phyloP scores from a whole-genome alignment of 23 tunicate genomes.

The Clavelina lepadiformis region DNA sequence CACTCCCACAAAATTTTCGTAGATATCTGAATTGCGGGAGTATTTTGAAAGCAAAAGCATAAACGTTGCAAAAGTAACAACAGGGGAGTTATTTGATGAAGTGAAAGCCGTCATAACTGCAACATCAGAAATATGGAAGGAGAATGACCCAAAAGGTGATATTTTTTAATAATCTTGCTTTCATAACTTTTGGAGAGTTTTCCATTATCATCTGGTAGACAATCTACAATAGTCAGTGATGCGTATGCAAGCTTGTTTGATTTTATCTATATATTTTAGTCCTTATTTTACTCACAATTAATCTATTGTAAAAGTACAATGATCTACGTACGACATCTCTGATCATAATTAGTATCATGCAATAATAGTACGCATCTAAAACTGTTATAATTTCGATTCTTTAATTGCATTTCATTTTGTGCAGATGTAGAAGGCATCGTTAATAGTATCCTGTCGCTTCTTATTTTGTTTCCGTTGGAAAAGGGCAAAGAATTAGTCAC shows the following conservation, averaged over 20 bases:
- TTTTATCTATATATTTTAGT: no score
- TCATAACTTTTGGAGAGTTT: no score
- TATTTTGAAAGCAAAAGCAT: conserved; percentile 46
- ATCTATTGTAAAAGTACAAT: no score
- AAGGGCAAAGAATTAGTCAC: conserved; percentile 54
- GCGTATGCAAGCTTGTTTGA: not conserved
- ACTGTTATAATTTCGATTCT: no score
- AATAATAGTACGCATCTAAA: no score
- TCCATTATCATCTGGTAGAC: not conserved
- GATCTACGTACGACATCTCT: no score
- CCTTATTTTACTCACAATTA: no score
- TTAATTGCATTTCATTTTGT: not conserved
- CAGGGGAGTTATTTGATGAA: conserved; percentile 39
- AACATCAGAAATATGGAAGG: conserved; percentile 52
- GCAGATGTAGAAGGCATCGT: conserved; percentile 83
- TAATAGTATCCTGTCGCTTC: conserved; percentile 74
- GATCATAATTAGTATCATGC: no score
- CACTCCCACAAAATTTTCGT: not conserved
- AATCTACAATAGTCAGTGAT: not conserved
- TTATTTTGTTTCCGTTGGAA: conserved; percentile 63
- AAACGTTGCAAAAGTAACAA: conserved; percentile 14
- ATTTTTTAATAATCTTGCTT: not conserved
- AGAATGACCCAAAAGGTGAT: conserved; percentile 55
- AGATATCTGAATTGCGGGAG: conserved; percentile 68
- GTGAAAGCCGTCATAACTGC: conserved; percentile 63